A percentile compares a stretch with the other conserved stretches of the same genome.
Conservation (phyloP, 2,797 vertebrate species). For the Neosilurus mollespiculum region DNA sequence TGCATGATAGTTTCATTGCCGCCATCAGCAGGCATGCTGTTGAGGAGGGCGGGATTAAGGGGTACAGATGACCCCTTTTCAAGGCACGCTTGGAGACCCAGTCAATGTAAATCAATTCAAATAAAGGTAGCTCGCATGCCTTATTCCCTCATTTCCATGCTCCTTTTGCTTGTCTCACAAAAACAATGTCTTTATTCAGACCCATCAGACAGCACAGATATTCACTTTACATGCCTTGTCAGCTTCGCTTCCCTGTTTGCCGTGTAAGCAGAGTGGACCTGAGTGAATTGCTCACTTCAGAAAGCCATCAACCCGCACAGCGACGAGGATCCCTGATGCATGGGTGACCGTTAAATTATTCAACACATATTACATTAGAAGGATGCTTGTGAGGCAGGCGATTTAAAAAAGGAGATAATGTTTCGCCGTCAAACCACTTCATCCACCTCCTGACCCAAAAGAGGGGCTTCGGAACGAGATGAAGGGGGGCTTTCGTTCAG, state of each 20-base stretch:
- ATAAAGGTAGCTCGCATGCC: not conserved
- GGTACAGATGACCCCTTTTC: too few relatives aligned
- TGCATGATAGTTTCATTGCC: not conserved
- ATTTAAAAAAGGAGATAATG: conserved; percentile 76
- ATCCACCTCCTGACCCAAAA: conserved; percentile 68
- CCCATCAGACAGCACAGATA: conserved; percentile 3
- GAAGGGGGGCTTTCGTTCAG: conserved; percentile 64
- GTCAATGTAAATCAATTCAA: too few relatives aligned
- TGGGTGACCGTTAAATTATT: conserved; percentile 75
- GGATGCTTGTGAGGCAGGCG: conserved; percentile 71
- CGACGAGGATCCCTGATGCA: conserved; percentile 65
- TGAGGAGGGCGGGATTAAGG: too few relatives aligned
- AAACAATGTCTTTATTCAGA: not conserved
- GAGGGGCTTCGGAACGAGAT: not conserved
- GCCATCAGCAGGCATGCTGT: too few relatives aligned
- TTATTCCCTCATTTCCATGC: not conserved
- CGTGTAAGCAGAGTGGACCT: conserved; percentile 52
- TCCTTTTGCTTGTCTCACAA: not conserved
- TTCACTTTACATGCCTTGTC: conserved; percentile 26
- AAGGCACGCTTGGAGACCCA: too few relatives aligned
- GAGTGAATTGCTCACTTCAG: conserved; percentile 46
- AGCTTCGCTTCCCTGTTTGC: conserved; percentile 46
- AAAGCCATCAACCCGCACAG: conserved; percentile 61
- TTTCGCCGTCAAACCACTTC: conserved; percentile 76
- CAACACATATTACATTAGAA: conserved; percentile 74